These are phyloP conservation scores for Bembecia ichneumoniformis DNA, from an alignment of 2,888 invertebrate genomes.

Conservation along the genomic window DNA sequence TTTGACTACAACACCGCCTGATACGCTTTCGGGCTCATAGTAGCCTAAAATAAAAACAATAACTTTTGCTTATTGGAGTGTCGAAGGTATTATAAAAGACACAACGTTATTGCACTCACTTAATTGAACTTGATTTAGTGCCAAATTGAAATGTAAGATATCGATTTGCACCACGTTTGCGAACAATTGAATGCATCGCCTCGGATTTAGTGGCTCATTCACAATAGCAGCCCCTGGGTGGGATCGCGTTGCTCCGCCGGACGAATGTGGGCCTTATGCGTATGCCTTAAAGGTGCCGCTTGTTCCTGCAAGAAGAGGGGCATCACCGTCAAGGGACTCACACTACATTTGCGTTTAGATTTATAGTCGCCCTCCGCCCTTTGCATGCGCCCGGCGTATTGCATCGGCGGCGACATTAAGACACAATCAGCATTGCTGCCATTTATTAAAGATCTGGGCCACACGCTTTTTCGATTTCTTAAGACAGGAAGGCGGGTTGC, in stretches of 20 bases:
- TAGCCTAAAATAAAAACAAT: too few species aligned
- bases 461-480: too few species aligned
- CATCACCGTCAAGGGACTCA: neutral
- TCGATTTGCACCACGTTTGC: constrained; percentile 10
- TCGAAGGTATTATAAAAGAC: too few species aligned
- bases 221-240: constrained; percentile 10
- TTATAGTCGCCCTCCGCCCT: constrained; percentile 9
- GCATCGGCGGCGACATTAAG: constrained; percentile 12
- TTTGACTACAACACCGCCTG: too few species aligned
- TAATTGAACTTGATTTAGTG: constrained; percentile 8
- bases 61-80: too few species aligned
- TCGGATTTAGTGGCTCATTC: constrained; percentile 17
- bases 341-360: constrained; percentile 20
- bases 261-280: neutral
- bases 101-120: too few species aligned
- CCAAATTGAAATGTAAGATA: constrained; percentile 12
- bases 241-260: too few species aligned
- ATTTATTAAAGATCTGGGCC: neutral
- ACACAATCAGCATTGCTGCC: constrained; percentile 9
- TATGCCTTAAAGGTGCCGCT: neutral
- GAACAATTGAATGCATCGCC: constrained; percentile 21
- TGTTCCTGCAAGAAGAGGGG: neutral
- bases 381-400: neutral
- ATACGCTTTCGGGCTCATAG: too few species aligned
- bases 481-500: too few species aligned